Evolutionary conservation across 2,888 invertebrate species (phyloP), one percentile per base, ranked within the genome.

Genomic region (Scaptomyza cyrtandrae): DNA sequence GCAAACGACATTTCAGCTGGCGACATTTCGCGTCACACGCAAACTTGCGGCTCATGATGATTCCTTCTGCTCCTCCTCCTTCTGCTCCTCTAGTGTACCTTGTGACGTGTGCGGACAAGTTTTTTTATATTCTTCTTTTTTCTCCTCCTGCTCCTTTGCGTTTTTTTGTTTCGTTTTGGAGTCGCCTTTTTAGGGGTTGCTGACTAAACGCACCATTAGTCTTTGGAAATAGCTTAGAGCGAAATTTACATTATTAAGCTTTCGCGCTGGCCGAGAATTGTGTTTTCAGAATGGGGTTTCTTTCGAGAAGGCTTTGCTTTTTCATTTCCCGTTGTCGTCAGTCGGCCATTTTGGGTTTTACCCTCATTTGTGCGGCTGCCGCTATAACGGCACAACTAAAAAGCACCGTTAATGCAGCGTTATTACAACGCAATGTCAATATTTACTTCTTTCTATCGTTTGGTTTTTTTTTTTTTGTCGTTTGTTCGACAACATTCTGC

Each of bases 181-280:
- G 45, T 71, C 48, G 55, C 59, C 60, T 71, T 65, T 66, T 66
- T 68, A 44, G 76, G 86, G 80, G 86, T 71, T 71, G 62, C 63
- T 52, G 59, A 69, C 84, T 78, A 80, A 89, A 88, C 86, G 86
- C 89, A 74, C 86, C 89, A 89, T 89, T 89, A 89, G 89, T 86
- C 88, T 87, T 88, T 80, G 81, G 86, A 87, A 89, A 89, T 89
- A 80, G 89, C 89, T 89, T 86, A 75, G 73, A 88, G 87, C 79
- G 67, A 81, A 89, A 85, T 89, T 89, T 88, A 88, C 89, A 89
- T 88, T 88, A 88, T 88, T 88, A 88, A 88, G 85, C 88, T 83
- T 69, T 73, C 55, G 75, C 59, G 55, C 33, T 49, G 54, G 57
- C 57, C 60, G 19, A 48, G 52, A 41, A 48, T 69, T 56, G 62